phyloP scores from a whole-genome alignment of 2,113 vertebrate species.

The Gasterosteus aculeatus region DNA sequence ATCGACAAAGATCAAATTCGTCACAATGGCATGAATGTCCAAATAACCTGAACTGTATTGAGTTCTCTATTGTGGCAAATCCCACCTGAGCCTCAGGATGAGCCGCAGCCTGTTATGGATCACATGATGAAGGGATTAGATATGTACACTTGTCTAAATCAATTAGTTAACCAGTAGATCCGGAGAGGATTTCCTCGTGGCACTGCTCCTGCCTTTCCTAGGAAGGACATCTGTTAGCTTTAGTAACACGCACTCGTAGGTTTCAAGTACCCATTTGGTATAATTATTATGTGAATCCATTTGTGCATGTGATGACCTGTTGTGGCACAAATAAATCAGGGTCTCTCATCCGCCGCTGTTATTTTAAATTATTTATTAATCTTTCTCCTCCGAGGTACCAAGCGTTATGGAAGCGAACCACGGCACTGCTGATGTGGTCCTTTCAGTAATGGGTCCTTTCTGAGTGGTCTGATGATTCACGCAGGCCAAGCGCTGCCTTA shows the following conservation, averaged over 20 bases:
- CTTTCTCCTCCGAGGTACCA: not conserved
- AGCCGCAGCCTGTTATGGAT: slow-evolving; percentile 50
- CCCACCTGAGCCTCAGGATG: slow-evolving; percentile 54
- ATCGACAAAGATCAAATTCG: slow-evolving; percentile 16
- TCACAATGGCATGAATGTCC: slow-evolving; percentile 22
- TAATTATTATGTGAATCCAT: not conserved
- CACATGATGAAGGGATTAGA: slow-evolving; percentile 75
- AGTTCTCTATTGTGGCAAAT: slow-evolving; percentile 46
- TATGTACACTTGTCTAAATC: slow-evolving; percentile 65
- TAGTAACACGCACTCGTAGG: not conserved
- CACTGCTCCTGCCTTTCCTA: slow-evolving; percentile 9
- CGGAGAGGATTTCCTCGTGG: slow-evolving; percentile 78
- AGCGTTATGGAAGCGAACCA: not conserved
- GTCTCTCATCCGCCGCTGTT: not conserved
- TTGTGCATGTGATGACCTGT: not conserved
- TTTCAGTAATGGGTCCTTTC: slow-evolving; percentile 15
- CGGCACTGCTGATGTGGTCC: not conserved
- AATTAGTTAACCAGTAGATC: slow-evolving; percentile 79
- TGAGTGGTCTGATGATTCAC: slow-evolving; percentile 45
- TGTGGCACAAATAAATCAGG: not conserved
- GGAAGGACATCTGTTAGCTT: not conserved
- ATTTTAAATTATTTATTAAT: not conserved
- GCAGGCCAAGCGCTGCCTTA: slow-evolving; percentile 23
- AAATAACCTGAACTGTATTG: slow-evolving; percentile 19
- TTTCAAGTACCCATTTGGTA: not conserved